A percentile compares a stretch with the other conserved stretches of the same genome.
phyloP scores from a whole-genome alignment of 2,888 invertebrate genomes.

The Maniola hyperantus region DNA sequence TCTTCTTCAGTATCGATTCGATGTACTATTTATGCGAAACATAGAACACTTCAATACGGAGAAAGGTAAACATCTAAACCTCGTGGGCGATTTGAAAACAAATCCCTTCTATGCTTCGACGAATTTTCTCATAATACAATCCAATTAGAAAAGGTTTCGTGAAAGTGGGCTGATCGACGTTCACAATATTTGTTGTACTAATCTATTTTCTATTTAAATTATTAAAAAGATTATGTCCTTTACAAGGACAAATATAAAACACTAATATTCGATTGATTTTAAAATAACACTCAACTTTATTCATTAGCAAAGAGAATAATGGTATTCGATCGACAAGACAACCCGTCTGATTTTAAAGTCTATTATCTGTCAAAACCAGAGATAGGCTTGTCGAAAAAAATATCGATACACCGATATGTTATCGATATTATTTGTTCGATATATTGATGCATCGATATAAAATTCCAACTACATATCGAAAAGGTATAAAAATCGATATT shows the following conservation, averaged over 20 bases:
- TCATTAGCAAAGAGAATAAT: too few relatives aligned
- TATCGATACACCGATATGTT: too few relatives aligned
- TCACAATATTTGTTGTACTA: constrained; percentile 12
- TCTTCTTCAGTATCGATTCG: constrained; percentile 62
- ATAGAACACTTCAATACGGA: constrained; percentile 51
- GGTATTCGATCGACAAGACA: constrained; percentile 27
- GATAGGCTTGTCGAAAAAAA: too few relatives aligned
- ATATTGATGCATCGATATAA: too few relatives aligned
- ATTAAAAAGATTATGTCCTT: constrained; percentile 17
- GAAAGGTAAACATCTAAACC: constrained; percentile 56
- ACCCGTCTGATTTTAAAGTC: constrained; percentile 10
- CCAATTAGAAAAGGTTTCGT: constrained; percentile 40
- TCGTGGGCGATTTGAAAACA: constrained; percentile 28
- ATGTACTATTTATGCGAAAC: constrained; percentile 53
- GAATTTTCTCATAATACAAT: constrained; percentile 34
- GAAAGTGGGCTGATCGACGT: constrained; percentile 39
- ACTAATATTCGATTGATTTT: constrained; percentile 21
- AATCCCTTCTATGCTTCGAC: constrained; percentile 32
- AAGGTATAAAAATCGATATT: too few relatives aligned
- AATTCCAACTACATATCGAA: too few relatives aligned
- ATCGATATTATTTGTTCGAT: too few relatives aligned
- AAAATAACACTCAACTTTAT: constrained; percentile 26
- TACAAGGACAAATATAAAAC: constrained; percentile 16
- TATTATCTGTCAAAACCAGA: too few relatives aligned
- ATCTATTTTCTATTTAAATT: constrained; percentile 11